Evolutionary conservation across 2,113 vertebrate genomes (phyloP).

Genomic region (Sturnus vulgaris): DNA sequence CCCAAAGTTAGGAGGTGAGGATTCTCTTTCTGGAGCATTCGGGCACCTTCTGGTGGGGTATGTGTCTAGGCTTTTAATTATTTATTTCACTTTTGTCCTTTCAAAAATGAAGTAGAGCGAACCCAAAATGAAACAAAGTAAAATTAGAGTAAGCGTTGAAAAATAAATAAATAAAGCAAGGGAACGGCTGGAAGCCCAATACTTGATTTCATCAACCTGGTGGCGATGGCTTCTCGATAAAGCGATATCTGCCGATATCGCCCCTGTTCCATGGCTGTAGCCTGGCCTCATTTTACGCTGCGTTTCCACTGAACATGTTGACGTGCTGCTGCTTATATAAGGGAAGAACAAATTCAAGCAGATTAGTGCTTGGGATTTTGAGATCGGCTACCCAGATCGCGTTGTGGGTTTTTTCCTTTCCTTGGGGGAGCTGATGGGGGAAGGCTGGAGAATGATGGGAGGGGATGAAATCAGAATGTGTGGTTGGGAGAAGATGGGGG

Average conservation of each 20-base stretch:
- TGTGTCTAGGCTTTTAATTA: conserved; percentile 50
- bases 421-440: conserved; percentile 62
- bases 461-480: conserved; percentile 51
- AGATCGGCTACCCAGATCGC: conserved; percentile 76
- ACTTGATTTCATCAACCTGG: conserved; percentile 41
- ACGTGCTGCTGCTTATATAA: conserved; percentile 82
- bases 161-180: conserved; percentile 39
- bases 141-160: neutral
- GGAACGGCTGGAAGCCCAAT: neutral
- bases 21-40: conserved; percentile 75
- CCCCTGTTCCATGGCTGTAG: conserved; percentile 56
- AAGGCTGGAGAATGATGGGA: conserved; percentile 59
- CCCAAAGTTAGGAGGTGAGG: conserved; percentile 21
- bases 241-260: conserved; percentile 57
- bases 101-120: conserved; percentile 13
- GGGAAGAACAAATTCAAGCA: conserved; percentile 75
- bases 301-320: conserved; percentile 75
- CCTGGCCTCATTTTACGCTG: conserved; percentile 74
- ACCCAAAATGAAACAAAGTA: conserved; percentile 10
- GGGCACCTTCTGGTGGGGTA: conserved; percentile 50
- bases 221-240: conserved; percentile 55
- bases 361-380: conserved; percentile 79
- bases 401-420: conserved; percentile 56
- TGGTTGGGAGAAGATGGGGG: conserved; percentile 60
- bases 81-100: conserved; percentile 56